Base-by-base conservation (phyloP, 2,113 vertebrate genomes). In the Oenanthe melanoleuca region DNA sequence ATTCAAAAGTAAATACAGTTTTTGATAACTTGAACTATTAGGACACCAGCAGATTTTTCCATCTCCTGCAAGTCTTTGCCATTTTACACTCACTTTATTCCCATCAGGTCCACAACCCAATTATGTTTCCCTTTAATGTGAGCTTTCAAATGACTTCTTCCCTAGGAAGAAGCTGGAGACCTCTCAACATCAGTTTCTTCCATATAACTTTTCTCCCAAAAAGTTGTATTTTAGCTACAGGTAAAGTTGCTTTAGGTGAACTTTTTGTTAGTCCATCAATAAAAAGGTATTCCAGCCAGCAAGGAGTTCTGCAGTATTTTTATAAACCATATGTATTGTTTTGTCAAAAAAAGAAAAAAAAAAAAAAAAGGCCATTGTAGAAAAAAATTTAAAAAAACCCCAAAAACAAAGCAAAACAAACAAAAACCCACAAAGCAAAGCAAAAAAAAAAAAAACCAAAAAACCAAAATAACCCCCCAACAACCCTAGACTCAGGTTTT, bases 1-100 rank as follows among this genome's bases (percentile, higher is more conserved):
- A 88, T 37, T 31, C 66, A 92, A 84, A 93, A 52, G 42, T 26
- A 97, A 91, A 91, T 59, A 85, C 61, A 31, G 33, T 80, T 83
- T 83, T 79, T 89, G 28, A 6, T 37, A 82, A 81, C 45, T 90
- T 63, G 14, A 95, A 84, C 28, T 89, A 82, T 29, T 61, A 85
- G 40, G 40, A 88, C 34, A 91, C 44, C 52, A 92, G 33, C 64
- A 71, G n/a, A 77, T 49, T 78, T 55, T 94, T 56, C 38, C 28
- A 25, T 61, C 59, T 82, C 19, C 60, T 61, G 86, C 56, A 79
- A 33, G 40, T 80, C 24, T 65, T 88, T 88, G 81, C 29, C 33
- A 42, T 90, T 83, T 87, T 53, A 91, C 18, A 95, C 14, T 90
- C 40, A 45, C 31, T 86, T 92, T n/a, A 91, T 61, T 75, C 61